These are phyloP conservation scores for Lithophane socia DNA, from an alignment of 2,888 invertebrate species.

Conservation along the genomic window DNA sequence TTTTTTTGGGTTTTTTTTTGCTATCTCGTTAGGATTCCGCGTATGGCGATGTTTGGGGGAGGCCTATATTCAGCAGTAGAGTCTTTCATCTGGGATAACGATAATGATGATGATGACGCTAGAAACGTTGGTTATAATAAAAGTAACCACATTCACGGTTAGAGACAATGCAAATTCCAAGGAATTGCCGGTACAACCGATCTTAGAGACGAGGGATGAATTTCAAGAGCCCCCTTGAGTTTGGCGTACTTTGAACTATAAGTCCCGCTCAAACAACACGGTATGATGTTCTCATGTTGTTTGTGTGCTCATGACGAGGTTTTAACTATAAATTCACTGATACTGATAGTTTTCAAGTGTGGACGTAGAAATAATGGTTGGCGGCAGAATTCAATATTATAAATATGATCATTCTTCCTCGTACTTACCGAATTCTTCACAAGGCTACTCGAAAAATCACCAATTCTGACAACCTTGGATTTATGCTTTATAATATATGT, in stretches of 20 bases:
- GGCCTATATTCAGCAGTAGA: neutral
- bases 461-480: neutral
- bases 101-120: no score
- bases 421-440: neutral
- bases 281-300: neutral
- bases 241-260: neutral
- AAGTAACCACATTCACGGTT: neutral
- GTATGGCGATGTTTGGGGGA: neutral
- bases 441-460: neutral
- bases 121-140: neutral
- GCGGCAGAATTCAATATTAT: neutral
- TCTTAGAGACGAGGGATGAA: neutral
- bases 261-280: neutral
- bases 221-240: neutral
- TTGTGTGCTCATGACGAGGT: no score
- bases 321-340: neutral
- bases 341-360: neutral
- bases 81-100: neutral
- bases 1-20: slow-evolving; percentile 1
- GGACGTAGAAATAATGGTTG: neutral
- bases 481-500: neutral
- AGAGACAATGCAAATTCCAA: neutral
- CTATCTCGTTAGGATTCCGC: neutral
- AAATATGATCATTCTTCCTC: neutral
- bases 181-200: neutral